phyloP scores from a whole-genome alignment of 2,888 invertebrate genomes.

The Luperina testacea region DNA sequence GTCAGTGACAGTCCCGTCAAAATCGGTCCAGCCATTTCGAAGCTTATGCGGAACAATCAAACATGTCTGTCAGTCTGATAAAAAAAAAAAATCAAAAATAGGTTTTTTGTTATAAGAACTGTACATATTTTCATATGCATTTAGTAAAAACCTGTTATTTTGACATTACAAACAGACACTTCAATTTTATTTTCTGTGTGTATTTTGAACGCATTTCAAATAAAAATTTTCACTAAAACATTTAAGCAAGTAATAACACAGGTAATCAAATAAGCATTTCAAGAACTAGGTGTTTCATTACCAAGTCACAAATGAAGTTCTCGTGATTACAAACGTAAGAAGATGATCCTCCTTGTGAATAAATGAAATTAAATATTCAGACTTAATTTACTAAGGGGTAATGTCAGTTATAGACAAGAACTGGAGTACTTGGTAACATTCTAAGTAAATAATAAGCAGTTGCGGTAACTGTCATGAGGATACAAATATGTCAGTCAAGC shows the following conservation, averaged over 20 bases:
- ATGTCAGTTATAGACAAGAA: conserved; percentile 22
- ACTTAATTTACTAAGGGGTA: conserved; percentile 8
- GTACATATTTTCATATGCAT: not conserved
- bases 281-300: conserved; percentile 23
- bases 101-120: not conserved
- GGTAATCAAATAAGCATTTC: not conserved
- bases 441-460: conserved; percentile 39
- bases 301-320: conserved; percentile 24
- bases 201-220: not conserved
- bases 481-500: conserved; percentile 58
- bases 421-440: conserved; percentile 22
- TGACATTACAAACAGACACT: not conserved
- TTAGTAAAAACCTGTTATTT: not conserved
- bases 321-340: conserved; percentile 27
- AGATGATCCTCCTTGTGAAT: not conserved
- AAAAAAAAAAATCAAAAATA: not conserved
- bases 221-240: not conserved
- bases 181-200: not conserved
- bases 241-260: not conserved
- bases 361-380: conserved; percentile 35
- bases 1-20: not conserved
- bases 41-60: not conserved
- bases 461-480: conserved; percentile 47
- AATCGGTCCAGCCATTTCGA: not conserved
- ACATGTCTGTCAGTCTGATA: not conserved